Conservation (phyloP, 2,888 invertebrate genomes). For the Carcina quercana region DNA sequence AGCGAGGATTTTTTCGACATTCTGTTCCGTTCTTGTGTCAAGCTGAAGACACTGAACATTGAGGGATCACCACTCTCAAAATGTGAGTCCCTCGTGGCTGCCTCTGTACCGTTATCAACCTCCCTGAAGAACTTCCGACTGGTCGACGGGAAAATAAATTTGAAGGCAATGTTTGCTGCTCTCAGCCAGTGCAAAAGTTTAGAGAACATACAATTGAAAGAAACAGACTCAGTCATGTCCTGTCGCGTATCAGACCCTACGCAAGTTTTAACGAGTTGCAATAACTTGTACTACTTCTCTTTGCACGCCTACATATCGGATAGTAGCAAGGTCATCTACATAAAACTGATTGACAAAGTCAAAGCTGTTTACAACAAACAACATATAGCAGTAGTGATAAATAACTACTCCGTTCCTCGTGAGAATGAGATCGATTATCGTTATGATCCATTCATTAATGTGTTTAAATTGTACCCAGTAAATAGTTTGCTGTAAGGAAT, state of each 20-base stretch:
- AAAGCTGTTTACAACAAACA: too few species aligned
- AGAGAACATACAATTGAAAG: constrained; percentile 47
- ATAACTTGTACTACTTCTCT: constrained; percentile 39
- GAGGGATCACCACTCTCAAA: constrained; percentile 27
- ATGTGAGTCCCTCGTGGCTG: constrained; percentile 27
- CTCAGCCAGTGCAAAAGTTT: constrained; percentile 40
- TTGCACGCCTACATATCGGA: constrained; percentile 32
- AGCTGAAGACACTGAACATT: constrained; percentile 42
- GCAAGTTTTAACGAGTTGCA: constrained; percentile 36
- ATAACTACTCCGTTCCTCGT: too few species aligned
- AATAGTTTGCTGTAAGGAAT: too few species aligned
- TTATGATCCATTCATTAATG: too few species aligned
- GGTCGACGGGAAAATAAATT: constrained; percentile 39
- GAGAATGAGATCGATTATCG: too few species aligned
- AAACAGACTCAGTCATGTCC: constrained; percentile 24
- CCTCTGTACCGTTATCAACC: constrained; percentile 31
- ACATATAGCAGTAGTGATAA: too few species aligned
- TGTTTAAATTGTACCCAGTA: too few species aligned
- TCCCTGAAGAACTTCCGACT: constrained; percentile 47
- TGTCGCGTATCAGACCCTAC: constrained; percentile 32
- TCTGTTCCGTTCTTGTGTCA: constrained; percentile 39
- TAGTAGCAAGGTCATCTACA: too few species aligned
- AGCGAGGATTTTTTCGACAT: constrained; percentile 43
- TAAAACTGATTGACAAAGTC: too few species aligned
- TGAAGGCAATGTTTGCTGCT: constrained; percentile 32